Conservation (phyloP, 2,113 vertebrate species). For the Cynopterus brachyotis region DNA sequence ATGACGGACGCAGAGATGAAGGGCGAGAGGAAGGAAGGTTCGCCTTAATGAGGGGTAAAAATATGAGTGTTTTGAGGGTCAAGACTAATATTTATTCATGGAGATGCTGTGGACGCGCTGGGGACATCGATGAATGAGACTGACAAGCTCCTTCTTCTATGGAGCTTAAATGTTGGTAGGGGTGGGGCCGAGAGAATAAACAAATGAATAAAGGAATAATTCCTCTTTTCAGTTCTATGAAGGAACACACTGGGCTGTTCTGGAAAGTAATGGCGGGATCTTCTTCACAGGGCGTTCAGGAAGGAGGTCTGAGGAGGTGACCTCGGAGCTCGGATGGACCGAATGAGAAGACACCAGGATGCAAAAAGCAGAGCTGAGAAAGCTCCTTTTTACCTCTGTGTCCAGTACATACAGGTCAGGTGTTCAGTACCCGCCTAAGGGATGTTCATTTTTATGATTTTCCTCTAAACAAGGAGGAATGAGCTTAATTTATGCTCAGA, state of each 20-base stretch:
- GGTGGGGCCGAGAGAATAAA: background rate
- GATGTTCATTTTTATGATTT: background rate
- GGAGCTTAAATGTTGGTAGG: background rate
- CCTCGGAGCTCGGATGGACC: rapidly evolving
- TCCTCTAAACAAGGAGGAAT: background rate
- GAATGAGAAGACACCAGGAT: background rate
- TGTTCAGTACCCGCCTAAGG: background rate
- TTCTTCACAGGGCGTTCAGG: no score
- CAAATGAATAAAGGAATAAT: background rate
- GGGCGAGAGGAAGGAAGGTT: background rate
- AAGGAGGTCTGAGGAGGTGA: background rate
- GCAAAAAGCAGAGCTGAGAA: background rate
- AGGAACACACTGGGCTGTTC: background rate
- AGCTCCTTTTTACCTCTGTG: rapidly evolving
- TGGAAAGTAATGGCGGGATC: background rate
- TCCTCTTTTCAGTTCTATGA: background rate
- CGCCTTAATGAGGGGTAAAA: background rate
- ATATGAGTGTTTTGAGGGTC: background rate
- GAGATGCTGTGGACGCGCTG: background rate
- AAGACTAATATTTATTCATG: background rate
- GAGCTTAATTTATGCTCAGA: background rate
- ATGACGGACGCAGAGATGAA: background rate
- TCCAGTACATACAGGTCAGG: rapidly evolving
- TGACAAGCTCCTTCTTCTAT: background rate
- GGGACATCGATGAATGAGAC: rapidly evolving